Conservation (phyloP, 2,888 invertebrate genomes). For the Xylota sylvarum region DNA sequence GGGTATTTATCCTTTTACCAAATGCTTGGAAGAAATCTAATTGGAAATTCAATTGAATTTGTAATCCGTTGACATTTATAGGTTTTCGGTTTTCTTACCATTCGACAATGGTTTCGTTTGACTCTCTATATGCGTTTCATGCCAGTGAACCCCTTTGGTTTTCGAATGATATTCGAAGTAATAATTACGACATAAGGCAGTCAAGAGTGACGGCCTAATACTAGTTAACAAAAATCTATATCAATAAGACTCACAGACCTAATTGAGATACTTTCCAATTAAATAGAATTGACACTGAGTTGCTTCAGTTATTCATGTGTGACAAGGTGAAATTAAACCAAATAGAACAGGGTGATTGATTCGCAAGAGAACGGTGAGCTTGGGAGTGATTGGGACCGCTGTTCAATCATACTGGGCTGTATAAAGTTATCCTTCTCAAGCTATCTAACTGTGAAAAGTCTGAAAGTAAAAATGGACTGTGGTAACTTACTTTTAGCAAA, state of each 20-base stretch:
- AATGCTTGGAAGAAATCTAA: constrained; percentile 34
- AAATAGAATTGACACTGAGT: background rate
- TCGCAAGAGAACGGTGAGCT: too few relatives aligned
- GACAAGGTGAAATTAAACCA: background rate
- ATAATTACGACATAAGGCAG: constrained; percentile 15
- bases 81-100: constrained; percentile 12
- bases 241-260: background rate
- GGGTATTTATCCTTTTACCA: constrained; percentile 24
- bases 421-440: too few relatives aligned
- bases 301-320: background rate
- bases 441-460: too few relatives aligned
- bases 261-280: background rate
- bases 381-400: too few relatives aligned
- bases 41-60: constrained; percentile 51
- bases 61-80: constrained; percentile 48
- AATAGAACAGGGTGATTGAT: too few relatives aligned
- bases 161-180: background rate
- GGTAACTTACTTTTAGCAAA: too few relatives aligned
- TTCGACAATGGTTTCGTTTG: background rate
- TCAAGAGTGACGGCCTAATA: constrained; percentile 1
- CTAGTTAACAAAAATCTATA: background rate
- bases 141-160: background rate
- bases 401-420: too few relatives aligned
- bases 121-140: background rate
- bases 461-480: too few relatives aligned